phyloP scores from a whole-genome alignment of 1,140 invertebrate genomes.

The Pteromalus puparum region DNA sequence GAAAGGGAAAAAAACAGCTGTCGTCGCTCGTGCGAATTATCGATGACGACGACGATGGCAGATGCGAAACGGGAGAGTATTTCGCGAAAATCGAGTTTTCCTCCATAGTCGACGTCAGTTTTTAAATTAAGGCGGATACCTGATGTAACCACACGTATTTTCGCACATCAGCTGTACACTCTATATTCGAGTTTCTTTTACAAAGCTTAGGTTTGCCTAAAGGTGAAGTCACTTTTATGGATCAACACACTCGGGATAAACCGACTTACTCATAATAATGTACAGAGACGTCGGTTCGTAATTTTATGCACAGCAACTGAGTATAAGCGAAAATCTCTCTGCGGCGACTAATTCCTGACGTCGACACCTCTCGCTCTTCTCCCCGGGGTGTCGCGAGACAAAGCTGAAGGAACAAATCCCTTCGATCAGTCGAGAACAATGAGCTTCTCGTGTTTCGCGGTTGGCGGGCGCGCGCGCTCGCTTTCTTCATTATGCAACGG shows the following conservation, averaged over 20 bases:
- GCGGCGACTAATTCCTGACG: not conserved
- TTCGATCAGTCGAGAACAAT: conserved; percentile 26
- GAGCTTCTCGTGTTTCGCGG: conserved; percentile 41
- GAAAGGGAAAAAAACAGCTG: conserved; percentile 42
- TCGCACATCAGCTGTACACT: too few relatives aligned
- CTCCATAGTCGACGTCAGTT: not conserved
- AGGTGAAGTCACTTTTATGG: not conserved
- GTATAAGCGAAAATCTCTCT: not conserved
- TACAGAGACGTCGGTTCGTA: too few relatives aligned
- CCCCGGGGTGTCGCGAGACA: not conserved
- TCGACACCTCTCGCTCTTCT: not conserved
- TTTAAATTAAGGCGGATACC: not conserved
- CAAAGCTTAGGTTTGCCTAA: too few relatives aligned
- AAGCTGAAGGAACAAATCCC: conserved; percentile 21
- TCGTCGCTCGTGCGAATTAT: conserved; percentile 33
- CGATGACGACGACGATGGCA: conserved; percentile 24
- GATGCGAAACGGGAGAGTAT: conserved; percentile 1
- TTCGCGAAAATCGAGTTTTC: conserved; percentile 23
- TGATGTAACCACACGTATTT: too few relatives aligned
- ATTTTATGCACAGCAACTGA: too few relatives aligned
- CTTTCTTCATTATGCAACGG: conserved; percentile 31
- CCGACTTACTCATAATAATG: too few relatives aligned
- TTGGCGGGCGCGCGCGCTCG: not conserved
- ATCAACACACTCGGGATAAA: not conserved
- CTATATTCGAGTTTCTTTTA: too few relatives aligned